Evolutionary conservation across 2,113 vertebrate genomes (phyloP).

Genomic region (Varanus salvator): DNA sequence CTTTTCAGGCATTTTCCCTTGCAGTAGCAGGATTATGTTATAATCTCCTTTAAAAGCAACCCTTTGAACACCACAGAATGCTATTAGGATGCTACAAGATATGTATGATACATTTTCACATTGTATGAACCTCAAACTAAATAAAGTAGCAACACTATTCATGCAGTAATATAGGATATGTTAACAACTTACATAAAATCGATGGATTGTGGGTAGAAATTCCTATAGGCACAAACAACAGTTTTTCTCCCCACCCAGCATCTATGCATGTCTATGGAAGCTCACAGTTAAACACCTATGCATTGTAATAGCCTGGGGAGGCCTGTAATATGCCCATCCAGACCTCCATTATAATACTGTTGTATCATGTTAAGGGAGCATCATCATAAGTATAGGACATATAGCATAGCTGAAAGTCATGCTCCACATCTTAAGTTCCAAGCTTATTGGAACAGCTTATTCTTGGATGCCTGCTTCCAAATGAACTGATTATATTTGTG

Average conservation of each 20-base stretch:
- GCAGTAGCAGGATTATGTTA: slow-evolving; percentile 7
- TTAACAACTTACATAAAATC: background rate
- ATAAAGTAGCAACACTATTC: background rate
- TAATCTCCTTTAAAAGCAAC: slow-evolving; percentile 40
- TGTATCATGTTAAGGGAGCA: background rate
- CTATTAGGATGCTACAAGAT: background rate
- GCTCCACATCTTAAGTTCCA: background rate
- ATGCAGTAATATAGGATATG: background rate
- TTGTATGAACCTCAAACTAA: background rate
- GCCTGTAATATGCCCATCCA: background rate
- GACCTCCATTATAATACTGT: background rate
- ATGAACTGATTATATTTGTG: too few species aligned
- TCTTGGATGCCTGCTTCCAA: background rate
- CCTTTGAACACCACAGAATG: slow-evolving; percentile 6
- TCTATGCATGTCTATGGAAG: background rate
- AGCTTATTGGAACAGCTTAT: too few species aligned
- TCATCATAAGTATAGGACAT: background rate
- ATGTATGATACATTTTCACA: background rate
- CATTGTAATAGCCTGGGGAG: background rate
- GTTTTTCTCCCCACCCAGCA: background rate
- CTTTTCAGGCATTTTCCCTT: slow-evolving; percentile 43
- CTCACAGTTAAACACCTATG: background rate
- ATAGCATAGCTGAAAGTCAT: background rate
- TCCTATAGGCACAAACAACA: background rate
- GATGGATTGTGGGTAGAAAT: background rate